These are phyloP conservation scores for Hyaena hyaena DNA, from an alignment of 2,113 vertebrate genomes.

Conservation along the genomic window DNA sequence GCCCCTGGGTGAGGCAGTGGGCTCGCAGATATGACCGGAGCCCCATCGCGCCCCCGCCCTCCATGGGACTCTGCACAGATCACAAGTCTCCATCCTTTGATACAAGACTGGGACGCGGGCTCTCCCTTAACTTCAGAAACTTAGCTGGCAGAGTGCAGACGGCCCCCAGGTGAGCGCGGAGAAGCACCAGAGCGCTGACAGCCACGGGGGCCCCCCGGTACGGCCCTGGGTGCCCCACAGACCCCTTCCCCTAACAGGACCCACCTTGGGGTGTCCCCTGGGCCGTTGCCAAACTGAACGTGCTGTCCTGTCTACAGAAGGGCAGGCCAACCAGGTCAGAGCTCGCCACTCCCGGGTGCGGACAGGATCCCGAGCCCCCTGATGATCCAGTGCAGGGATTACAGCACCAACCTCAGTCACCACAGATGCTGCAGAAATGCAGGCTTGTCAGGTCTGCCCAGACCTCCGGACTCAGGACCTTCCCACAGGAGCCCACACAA, in stretches of 20 bases:
- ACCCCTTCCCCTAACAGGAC: not conserved
- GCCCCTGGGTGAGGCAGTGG: fast-evolving
- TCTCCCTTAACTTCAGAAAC: constrained; percentile 51
- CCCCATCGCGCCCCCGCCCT: constrained; percentile 66
- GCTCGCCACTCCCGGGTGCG: fast-evolving
- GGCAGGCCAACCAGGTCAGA: fast-evolving
- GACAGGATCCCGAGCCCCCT: not conserved
- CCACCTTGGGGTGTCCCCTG: fast-evolving
- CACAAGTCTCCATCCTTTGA: constrained; percentile 54
- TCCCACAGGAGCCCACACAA: not conserved
- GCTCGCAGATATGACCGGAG: constrained; percentile 63
- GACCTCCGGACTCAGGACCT: fast-evolving
- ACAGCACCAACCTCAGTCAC: fast-evolving
- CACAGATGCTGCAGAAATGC: not conserved
- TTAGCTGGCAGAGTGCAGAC: constrained; percentile 59
- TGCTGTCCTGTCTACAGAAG: not conserved
- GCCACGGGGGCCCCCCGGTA: not conserved
- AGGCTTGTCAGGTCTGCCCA: not conserved
- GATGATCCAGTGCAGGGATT: not conserved
- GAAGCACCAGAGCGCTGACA: not conserved
- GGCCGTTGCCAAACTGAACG: not conserved
- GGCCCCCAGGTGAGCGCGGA: constrained; percentile 51
- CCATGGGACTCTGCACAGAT: constrained; percentile 17
- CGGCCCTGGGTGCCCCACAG: not conserved
- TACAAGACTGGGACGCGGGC: not conserved